Evolutionary conservation across 2,797 vertebrate species (phyloP).

Genomic region (Neosilurus hyrtlii): DNA sequence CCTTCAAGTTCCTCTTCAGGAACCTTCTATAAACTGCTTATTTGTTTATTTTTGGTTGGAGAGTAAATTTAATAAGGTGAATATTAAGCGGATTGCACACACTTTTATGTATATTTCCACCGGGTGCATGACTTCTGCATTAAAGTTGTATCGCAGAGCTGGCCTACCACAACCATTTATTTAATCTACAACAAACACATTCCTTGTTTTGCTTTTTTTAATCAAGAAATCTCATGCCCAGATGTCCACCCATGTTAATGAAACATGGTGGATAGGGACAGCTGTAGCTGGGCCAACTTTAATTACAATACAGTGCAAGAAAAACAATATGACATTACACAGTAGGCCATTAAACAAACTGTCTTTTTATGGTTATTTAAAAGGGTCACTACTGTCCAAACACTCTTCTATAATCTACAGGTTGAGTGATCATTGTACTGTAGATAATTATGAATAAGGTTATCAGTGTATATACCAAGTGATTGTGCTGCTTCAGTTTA

Average conservation of each 20-base stretch:
- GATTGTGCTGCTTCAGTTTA: not conserved
- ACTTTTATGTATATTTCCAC: not conserved
- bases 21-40: conserved; percentile 27
- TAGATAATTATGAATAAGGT: not conserved
- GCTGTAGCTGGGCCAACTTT: not conserved
- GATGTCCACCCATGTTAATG: conserved; percentile 6
- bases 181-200: not conserved
- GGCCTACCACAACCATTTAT: not conserved
- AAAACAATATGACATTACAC: not conserved
- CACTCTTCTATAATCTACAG: not conserved
- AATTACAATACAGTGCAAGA: conserved; percentile 7
- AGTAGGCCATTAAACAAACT: not conserved
- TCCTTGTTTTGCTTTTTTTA: not conserved
- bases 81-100: not conserved
- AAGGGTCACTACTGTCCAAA: not conserved
- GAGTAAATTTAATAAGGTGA: conserved; percentile 22
- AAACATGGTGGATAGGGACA: conserved; percentile 5
- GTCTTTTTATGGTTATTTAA: not conserved
- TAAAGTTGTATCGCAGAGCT: not conserved
- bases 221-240: not conserved
- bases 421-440: not conserved
- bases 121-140: not conserved
- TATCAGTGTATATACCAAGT: not conserved
- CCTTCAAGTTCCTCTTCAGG: not conserved
- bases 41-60: conserved; percentile 38